A percentile compares a stretch with the other conserved stretches of the same genome.
Conservation (phyloP, 2,113 vertebrate genomes). For the Polypterus bichir region DNA sequence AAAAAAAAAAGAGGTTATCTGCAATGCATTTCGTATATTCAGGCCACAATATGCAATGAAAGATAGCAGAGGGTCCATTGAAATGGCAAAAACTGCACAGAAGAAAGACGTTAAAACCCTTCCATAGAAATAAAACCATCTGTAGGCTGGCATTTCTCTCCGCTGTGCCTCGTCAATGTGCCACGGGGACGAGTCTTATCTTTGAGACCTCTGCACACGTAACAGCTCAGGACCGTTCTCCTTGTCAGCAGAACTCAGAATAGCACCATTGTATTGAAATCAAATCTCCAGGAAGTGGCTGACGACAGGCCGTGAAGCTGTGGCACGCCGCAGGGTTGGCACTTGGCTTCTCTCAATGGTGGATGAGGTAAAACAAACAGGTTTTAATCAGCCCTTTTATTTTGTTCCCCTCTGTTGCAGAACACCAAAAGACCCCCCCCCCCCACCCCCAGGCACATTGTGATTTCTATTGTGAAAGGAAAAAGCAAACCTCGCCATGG, state of each 20-base stretch:
- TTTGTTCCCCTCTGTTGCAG: not conserved
- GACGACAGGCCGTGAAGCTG: not conserved
- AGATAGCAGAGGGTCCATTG: too few relatives aligned
- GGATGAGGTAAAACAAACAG: not conserved
- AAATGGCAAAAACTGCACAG: too few relatives aligned
- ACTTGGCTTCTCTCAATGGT: not conserved
- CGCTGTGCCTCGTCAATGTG: too few relatives aligned
- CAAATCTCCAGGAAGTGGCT: not conserved
- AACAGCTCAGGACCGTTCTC: too few relatives aligned
- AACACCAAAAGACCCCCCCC: not conserved
- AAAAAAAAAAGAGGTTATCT: too few relatives aligned
- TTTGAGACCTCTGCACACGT: too few relatives aligned
- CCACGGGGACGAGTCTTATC: too few relatives aligned
- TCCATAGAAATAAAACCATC: too few relatives aligned
- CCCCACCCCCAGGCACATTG: not conserved
- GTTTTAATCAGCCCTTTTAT: not conserved
- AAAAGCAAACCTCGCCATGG: not conserved
- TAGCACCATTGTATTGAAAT: slow-evolving; percentile 1
- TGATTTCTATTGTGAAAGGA: slow-evolving; percentile 1
- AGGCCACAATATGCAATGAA: too few relatives aligned
- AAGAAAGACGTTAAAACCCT: too few relatives aligned
- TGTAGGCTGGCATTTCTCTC: too few relatives aligned
- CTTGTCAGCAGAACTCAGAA: not conserved
- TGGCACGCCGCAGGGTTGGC: not conserved
- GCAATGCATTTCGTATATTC: too few relatives aligned